A percentile compares a stretch with the other conserved stretches of the same genome.
phyloP scores from a whole-genome alignment of 2,113 vertebrate genomes.

The Puntigrus tetrazona region DNA sequence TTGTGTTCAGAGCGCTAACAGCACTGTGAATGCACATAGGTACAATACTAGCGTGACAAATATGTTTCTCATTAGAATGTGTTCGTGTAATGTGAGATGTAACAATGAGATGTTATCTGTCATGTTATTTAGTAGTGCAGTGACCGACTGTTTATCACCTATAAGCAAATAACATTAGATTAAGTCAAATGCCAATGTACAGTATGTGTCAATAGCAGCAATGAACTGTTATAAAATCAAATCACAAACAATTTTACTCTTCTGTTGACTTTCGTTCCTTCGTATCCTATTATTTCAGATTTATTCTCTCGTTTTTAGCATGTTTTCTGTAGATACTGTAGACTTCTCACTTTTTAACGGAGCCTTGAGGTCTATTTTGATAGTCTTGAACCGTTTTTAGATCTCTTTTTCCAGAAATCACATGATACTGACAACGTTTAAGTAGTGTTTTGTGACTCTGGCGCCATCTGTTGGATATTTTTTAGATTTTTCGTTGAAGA shows the following conservation, averaged over 20 bases:
- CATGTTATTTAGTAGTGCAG: background rate
- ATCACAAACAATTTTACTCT: background rate
- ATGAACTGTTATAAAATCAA: background rate
- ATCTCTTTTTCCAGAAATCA: background rate
- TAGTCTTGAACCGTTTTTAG: background rate
- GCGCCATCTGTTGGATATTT: slow-evolving; percentile 19
- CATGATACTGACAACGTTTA: background rate
- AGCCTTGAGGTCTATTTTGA: background rate
- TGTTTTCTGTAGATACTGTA: background rate
- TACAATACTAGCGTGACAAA: background rate
- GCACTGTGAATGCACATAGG: background rate
- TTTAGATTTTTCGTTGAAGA: background rate
- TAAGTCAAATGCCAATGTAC: background rate
- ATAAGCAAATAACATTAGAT: background rate
- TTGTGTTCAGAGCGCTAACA: background rate
- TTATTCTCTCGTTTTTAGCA: background rate
- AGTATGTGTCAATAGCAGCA: background rate
- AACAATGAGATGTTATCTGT: background rate
- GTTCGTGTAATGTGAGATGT: background rate
- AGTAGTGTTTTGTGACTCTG: background rate
- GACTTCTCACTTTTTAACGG: background rate
- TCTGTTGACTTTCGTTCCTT: background rate
- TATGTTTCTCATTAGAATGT: background rate
- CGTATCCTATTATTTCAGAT: background rate
- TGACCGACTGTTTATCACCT: background rate